Percentiles rank a stretch among this genome's conserved stretches.
Evolutionary conservation across 2,888 invertebrate species (phyloP).

Genomic region (Papilio elwesi): DNA sequence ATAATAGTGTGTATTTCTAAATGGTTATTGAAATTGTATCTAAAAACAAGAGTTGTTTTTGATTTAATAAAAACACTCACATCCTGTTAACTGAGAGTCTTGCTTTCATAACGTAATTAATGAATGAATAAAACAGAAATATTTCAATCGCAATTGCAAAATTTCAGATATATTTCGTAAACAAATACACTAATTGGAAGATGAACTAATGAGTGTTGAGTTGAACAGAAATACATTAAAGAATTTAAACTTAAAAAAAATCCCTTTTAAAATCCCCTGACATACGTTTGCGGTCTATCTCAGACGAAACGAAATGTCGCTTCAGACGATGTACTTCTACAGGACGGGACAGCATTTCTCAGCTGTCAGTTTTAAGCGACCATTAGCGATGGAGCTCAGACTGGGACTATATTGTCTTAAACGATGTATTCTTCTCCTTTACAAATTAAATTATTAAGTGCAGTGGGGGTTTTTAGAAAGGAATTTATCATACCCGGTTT

Average conservation of each 20-base stretch:
- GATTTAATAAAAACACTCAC: not conserved
- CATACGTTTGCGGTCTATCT: conserved; percentile 32
- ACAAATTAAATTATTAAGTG: conserved; percentile 27
- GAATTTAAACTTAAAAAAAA: not conserved
- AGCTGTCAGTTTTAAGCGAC: conserved; percentile 26
- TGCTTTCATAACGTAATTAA: not conserved
- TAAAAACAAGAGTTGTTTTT: no score
- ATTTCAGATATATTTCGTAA: no score
- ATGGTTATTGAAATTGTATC: no score
- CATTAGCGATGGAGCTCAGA: conserved; percentile 30
- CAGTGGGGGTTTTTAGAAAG: no score
- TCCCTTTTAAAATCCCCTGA: conserved; percentile 29
- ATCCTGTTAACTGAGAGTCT: no score
- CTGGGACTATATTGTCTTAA: not conserved
- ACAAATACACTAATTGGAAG: not conserved
- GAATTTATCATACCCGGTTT: no score
- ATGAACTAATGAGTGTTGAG: not conserved
- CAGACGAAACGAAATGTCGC: conserved; percentile 39
- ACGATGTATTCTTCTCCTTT: no score
- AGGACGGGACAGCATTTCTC: conserved; percentile 29
- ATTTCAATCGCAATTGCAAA: not conserved
- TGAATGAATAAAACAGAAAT: not conserved
- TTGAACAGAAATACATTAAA: not conserved
- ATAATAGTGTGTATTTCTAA: no score
- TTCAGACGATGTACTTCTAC: conserved; percentile 5